Base-by-base conservation (phyloP, 2,797 vertebrate species). In the Hipposideros larvatus region DNA sequence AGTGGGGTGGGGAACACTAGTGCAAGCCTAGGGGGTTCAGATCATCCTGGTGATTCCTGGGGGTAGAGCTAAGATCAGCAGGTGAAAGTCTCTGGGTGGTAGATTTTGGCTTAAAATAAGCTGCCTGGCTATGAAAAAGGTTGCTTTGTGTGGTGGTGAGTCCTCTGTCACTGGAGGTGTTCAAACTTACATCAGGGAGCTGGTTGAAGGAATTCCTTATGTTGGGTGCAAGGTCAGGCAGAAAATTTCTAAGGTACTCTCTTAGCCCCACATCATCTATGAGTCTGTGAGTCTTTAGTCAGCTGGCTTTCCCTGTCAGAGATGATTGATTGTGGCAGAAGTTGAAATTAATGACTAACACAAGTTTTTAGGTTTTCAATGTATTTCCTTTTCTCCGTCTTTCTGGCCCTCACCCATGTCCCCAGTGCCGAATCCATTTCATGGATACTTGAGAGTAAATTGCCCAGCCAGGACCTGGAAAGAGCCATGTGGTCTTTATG, bases 301-400 rank as follows among this genome's bases (percentile, higher is more conserved):
- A 37, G 37, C 73, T 88, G 31, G 28, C n/a, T 87, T 95, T 73
- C 55, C 41, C 48, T 93, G 59, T 90, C 48, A 83, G 51, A 95
- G 48, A 73, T 73, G 66, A 78, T 41, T 53, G 66, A 96, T 90
- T 65, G 28, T 3, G n/a, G 48, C 90, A 66, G 71, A 87, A 84
- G 61, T 53, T 85, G 66, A 89, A 78, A 94, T 87, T 78, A 80
- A 71, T 68, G 59, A 80, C 43, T 19, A 73, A 61, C n/a, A 77
- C 34, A 41, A 26, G 22, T 43, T 77, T 97, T 82, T 18, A 90
- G 51, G 15, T 79, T 90, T 97, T 83, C n/a, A 7, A n/a, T 95
- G 18, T 73, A 55, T 92, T 92, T 95, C 87, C 7, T 77, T 92
- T 77, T 87, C 24, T 87, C 14, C 43, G 41, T 85, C 41, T 73